phyloP scores from a whole-genome alignment of 2,113 vertebrate genomes.

The Crotalus viridis region DNA sequence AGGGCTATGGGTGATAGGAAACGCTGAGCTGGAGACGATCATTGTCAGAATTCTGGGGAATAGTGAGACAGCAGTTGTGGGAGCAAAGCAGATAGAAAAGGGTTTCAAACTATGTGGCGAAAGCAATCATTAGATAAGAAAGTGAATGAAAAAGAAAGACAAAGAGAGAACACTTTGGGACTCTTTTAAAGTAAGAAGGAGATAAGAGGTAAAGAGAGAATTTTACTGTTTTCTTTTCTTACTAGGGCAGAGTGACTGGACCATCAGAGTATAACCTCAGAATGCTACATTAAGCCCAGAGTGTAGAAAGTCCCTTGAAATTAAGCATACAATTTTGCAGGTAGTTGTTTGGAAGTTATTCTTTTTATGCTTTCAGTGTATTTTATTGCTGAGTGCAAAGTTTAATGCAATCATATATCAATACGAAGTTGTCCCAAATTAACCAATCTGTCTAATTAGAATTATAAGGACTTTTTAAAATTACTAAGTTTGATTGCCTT shows the following conservation, averaged over 20 bases:
- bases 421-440: background rate
- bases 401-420: background rate
- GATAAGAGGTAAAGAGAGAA: background rate
- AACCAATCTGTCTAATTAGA: background rate
- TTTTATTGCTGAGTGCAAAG: background rate
- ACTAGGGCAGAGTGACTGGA: background rate
- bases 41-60: background rate
- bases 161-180: background rate
- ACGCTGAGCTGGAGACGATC: background rate
- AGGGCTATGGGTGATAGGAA: background rate
- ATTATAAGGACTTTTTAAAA: background rate
- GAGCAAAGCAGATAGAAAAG: background rate
- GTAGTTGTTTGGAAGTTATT: background rate
- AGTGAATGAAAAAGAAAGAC: background rate
- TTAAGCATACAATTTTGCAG: background rate
- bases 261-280: background rate
- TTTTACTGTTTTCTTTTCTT: background rate
- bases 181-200: background rate
- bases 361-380: background rate
- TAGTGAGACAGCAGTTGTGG: background rate
- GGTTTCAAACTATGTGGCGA: background rate
- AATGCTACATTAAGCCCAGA: background rate
- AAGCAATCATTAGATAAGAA: background rate
- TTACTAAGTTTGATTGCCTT: background rate
- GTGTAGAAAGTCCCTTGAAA: background rate